Evolutionary conservation across 2,113 vertebrate species (phyloP).

Genomic region (Datnioides undecimradiatus): DNA sequence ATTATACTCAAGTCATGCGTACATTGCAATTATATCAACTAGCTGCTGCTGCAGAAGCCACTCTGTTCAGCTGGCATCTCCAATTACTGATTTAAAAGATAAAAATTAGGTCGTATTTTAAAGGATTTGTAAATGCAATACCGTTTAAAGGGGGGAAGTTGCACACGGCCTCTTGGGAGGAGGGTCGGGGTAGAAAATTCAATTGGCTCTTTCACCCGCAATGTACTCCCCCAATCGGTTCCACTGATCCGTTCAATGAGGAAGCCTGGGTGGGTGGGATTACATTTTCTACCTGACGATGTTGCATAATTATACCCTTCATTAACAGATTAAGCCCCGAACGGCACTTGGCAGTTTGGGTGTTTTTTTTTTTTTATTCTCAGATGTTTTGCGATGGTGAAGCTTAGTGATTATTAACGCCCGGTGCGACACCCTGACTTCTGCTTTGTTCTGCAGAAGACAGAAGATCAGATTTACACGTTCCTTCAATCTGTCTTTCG

Average conservation of each 20-base stretch:
- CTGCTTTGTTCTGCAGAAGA: slow-evolving; percentile 7
- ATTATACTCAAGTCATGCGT: slow-evolving; percentile 77
- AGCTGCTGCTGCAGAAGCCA: slow-evolving; percentile 55
- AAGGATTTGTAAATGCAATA: slow-evolving; percentile 75
- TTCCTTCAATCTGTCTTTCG: not conserved
- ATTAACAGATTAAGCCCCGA: slow-evolving; percentile 45
- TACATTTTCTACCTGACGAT: slow-evolving; percentile 51
- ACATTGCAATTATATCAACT: slow-evolving; percentile 71
- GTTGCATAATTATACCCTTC: slow-evolving; percentile 54
- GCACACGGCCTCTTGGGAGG: slow-evolving; percentile 18
- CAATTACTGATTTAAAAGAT: slow-evolving; percentile 75
- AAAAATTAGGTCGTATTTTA: slow-evolving; percentile 73
- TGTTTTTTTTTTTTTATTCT: too few species aligned
- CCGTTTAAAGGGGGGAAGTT: slow-evolving; percentile 46
- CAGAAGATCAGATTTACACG: not conserved
- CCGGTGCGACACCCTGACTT: not conserved
- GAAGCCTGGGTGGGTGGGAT: slow-evolving; percentile 44
- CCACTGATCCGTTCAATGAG: slow-evolving; percentile 29
- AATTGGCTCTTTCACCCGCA: slow-evolving; percentile 45
- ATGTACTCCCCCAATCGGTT: slow-evolving; percentile 44
- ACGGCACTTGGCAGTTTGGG: not conserved
- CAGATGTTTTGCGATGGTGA: not conserved
- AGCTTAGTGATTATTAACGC: not conserved
- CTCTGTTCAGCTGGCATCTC: slow-evolving; percentile 54
- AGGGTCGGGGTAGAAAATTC: slow-evolving; percentile 40